phyloP scores from a whole-genome alignment of 2,113 vertebrate genomes.

The Ariopsis seemanni region DNA sequence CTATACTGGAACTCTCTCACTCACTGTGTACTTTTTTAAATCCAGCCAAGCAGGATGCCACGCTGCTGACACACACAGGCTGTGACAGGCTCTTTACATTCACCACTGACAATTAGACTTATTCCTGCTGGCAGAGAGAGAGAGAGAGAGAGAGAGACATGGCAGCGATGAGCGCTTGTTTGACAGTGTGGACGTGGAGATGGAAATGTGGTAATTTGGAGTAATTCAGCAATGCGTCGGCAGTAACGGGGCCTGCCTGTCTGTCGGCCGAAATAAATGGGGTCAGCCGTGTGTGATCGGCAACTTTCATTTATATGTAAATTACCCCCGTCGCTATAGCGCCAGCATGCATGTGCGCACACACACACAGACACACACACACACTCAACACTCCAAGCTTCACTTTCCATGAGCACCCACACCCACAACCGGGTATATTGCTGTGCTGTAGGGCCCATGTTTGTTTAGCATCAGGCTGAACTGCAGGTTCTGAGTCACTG shows the following conservation, averaged over 20 bases:
- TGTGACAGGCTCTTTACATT: conserved; percentile 76
- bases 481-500: conserved; percentile 40
- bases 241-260: conserved; percentile 74
- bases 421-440: conserved; percentile 27
- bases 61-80: conserved; percentile 67
- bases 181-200: conserved; percentile 77
- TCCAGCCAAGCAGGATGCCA: conserved; percentile 59
- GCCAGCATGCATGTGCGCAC: conserved; percentile 57
- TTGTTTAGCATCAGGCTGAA: conserved; percentile 35
- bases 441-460: conserved; percentile 40
- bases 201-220: conserved; percentile 82
- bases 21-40: conserved; percentile 60
- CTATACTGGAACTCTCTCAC: conserved; percentile 30
- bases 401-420: conserved; percentile 42
- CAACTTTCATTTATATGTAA: conserved; percentile 87
- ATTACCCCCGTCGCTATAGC: conserved; percentile 74
- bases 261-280: conserved; percentile 79
- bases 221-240: conserved; percentile 78
- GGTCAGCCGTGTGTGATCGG: conserved; percentile 80
- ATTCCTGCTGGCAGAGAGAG: conserved; percentile 62
- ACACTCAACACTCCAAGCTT: conserved; percentile 36
- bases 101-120: conserved; percentile 77
- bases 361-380: conserved; percentile 17
- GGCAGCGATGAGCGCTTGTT: conserved; percentile 67
- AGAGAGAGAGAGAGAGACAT: conserved; percentile 52